Evolutionary conservation across 2,888 invertebrate species (phyloP).

Genomic region (Hesperia comma): DNA sequence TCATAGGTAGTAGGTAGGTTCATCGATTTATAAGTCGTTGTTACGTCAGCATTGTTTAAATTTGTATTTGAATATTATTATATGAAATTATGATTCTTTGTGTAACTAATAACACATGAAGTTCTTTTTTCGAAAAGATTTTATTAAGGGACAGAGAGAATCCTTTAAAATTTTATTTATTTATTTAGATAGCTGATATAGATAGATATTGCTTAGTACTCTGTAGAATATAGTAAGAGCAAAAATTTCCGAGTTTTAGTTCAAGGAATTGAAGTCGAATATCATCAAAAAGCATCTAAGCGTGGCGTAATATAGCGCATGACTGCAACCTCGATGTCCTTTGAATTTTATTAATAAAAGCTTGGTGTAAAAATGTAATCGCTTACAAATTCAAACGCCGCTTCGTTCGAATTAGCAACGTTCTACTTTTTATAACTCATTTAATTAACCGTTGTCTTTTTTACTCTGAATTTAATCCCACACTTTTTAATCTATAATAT

Average conservation of each 20-base stretch:
- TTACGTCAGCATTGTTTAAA: no score
- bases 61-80: no score
- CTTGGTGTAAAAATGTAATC: background rate
- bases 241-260: background rate
- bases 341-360: slow-evolving; percentile 2
- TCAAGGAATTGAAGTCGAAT: slow-evolving; percentile 19
- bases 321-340: background rate
- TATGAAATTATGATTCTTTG: no score
- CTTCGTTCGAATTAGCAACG: background rate
- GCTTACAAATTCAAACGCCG: background rate
- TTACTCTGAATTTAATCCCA: background rate
- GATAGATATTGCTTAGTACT: no score
- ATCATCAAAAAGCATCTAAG: background rate
- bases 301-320: background rate
- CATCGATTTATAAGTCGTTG: no score
- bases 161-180: no score
- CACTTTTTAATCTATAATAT: no score
- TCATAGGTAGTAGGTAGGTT: no score
- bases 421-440: slow-evolving; percentile 5
- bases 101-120: no score
- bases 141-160: no score
- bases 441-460: background rate
- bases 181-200: no score
- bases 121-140: no score
- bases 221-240: background rate